Base-by-base conservation (phyloP, 2,888 invertebrate genomes). In the Diplazon laetatorius region DNA sequence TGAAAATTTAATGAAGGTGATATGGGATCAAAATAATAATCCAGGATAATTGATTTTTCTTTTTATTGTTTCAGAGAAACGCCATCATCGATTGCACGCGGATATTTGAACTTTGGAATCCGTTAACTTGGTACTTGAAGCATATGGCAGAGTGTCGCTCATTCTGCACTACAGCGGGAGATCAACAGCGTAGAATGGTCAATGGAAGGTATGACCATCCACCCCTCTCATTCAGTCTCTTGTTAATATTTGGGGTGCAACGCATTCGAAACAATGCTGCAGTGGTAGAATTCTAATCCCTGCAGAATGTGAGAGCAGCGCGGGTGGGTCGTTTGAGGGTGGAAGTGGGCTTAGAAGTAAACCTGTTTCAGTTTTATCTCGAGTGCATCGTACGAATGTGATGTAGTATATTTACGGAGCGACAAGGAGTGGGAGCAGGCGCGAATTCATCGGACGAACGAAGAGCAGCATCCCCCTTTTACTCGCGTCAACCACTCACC, bases 181-280 rank as follows among this genome's bases (percentile, higher is more conserved):
- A 30, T 30, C 30, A 30, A 6, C 30, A 30, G 30, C 6, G 30
- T 6, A 30, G 30, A 2, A 30, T 5, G 30, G 6, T 2, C 80
- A 83, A 14, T 25, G 30, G 55, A 44, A 76, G 84, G 80, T 18
- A 4, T 87, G 88, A 88, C 30, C 4, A 30, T 30, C 30, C 88
- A 88, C 88, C 85, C 85, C 16, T 86, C 85, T 85, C 87, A 78
- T 86, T 87, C 85, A n/a, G n/a, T 85, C 50, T 52, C 16, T 87
- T 88, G 89, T 88, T 89, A 89, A 89, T 89, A 88, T 88, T 89
- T 89, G 89, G 88, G 89, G 89, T 86, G 86, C 84, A 82, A 79
- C 83, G 84, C 83, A 82, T 83, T 85, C 81, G 83, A 85, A 86
- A 88, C 88, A 88, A 88, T 87, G 37, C 14, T 37, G 18, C 46